These are phyloP conservation scores for Lontra canadensis DNA, from an alignment of 2,113 vertebrate genomes.

Conservation along the genomic window DNA sequence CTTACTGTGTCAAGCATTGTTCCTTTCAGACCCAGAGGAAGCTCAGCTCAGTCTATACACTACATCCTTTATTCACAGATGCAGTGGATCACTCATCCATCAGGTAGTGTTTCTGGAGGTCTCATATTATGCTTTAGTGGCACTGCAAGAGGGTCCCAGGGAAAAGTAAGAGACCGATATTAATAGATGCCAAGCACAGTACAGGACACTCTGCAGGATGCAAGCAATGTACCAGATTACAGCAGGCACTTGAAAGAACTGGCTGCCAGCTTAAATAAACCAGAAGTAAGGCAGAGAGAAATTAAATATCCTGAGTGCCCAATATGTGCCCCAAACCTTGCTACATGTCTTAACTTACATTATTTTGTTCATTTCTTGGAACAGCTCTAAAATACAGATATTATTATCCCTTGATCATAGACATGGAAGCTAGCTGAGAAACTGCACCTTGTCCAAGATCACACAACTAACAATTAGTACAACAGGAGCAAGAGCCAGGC, in stretches of 20 bases:
- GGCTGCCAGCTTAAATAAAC: background rate
- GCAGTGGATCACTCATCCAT: accelerated
- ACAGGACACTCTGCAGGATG: background rate
- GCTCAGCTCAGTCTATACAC: background rate
- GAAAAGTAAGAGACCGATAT: background rate
- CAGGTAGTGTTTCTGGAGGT: background rate
- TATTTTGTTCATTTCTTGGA: background rate
- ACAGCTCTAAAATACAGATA: background rate
- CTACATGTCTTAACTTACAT: background rate
- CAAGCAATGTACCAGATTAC: background rate
- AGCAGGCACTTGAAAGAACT: background rate
- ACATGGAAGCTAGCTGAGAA: background rate
- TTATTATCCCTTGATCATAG: background rate
- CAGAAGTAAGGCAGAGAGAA: background rate
- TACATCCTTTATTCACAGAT: accelerated
- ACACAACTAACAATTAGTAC: background rate
- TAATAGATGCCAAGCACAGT: too few relatives aligned
- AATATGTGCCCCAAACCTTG: background rate
- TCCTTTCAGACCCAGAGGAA: accelerated
- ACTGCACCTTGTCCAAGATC: background rate
- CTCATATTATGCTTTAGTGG: background rate
- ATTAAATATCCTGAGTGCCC: background rate
- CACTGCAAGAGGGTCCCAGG: background rate
- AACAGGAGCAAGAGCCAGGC: background rate
- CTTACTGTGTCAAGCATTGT: background rate